Percentiles rank a stretch among this genome's conserved stretches.
Evolutionary conservation across 2,797 vertebrate species (phyloP).

Genomic region (Lagodon rhomboides): DNA sequence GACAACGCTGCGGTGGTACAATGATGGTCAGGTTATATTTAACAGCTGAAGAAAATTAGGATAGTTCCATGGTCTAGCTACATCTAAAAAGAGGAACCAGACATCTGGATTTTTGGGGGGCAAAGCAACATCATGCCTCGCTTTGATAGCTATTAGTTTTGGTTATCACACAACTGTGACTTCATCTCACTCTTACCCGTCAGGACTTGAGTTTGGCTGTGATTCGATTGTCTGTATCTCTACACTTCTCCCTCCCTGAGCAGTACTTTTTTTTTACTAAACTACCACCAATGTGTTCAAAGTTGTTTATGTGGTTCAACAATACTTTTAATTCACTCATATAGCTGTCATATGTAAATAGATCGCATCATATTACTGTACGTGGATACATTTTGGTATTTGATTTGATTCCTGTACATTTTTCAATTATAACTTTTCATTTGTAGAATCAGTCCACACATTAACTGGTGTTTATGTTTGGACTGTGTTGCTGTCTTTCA

Average conservation of each 20-base stretch:
- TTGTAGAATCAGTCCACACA: background rate
- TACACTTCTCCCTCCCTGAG: background rate
- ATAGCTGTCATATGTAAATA: no score
- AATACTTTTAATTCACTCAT: no score
- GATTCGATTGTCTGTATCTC: background rate
- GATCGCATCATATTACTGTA: no score
- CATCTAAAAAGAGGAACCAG: background rate
- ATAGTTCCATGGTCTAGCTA: background rate
- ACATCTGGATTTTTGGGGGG: background rate
- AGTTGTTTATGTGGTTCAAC: background rate
- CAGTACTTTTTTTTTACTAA: background rate
- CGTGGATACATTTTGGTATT: no score
- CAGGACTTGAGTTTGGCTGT: slow-evolving; percentile 1
- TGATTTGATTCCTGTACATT: no score
- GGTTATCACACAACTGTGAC: background rate
- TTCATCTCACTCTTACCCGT: background rate
- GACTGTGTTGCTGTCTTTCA: background rate
- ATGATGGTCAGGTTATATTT: background rate
- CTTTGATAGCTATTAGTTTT: background rate
- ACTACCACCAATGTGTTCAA: background rate
- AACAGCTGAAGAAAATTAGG: background rate
- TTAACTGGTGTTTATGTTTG: background rate
- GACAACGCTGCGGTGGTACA: background rate
- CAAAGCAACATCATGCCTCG: background rate
- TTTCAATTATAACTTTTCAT: background rate